A percentile compares a stretch with the other conserved stretches of the same genome.
Evolutionary conservation across 2,888 invertebrate genomes (phyloP).

Genomic region (Macrophya annulata): DNA sequence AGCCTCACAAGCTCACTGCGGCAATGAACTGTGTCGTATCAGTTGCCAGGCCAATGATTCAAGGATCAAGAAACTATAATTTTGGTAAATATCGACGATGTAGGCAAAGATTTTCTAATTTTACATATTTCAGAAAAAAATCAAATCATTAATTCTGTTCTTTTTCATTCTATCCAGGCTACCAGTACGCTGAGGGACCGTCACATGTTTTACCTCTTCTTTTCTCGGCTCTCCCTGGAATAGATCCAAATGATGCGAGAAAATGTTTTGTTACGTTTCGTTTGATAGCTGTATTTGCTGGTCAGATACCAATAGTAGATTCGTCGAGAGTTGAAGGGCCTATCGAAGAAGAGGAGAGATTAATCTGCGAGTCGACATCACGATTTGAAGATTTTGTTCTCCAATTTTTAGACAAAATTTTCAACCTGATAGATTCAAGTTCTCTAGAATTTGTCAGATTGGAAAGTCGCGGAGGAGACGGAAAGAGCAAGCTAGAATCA

Average conservation of each 20-base stretch:
- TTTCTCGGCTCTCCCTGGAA: conserved; percentile 91
- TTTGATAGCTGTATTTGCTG: conserved; percentile 88
- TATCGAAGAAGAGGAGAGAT: conserved; percentile 89
- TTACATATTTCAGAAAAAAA: not conserved
- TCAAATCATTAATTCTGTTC: not conserved
- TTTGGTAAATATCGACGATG: conserved; percentile 65
- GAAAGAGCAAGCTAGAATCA: conserved; percentile 86
- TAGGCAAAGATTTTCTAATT: not conserved
- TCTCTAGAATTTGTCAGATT: conserved; percentile 86
- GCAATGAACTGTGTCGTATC: conserved; percentile 87
- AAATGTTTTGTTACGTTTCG: conserved; percentile 90
- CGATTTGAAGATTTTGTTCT: conserved; percentile 94
- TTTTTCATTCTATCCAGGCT: conserved; percentile 75
- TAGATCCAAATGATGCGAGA: conserved; percentile 93
- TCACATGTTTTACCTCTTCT: conserved; percentile 91
- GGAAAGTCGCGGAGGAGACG: conserved; percentile 79
- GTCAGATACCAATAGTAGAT: conserved; percentile 92
- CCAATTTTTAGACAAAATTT: conserved; percentile 90
- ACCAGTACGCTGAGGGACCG: conserved; percentile 87
- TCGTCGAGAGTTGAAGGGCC: conserved; percentile 88
- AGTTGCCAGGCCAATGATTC: conserved; percentile 85
- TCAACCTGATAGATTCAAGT: conserved; percentile 87
- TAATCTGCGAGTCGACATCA: conserved; percentile 90
- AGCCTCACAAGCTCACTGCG: conserved; percentile 91
- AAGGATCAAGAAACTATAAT: conserved; percentile 75